These are phyloP conservation scores for Xenentodon cancila DNA, from an alignment of 2,797 vertebrate genomes.

Conservation along the genomic window DNA sequence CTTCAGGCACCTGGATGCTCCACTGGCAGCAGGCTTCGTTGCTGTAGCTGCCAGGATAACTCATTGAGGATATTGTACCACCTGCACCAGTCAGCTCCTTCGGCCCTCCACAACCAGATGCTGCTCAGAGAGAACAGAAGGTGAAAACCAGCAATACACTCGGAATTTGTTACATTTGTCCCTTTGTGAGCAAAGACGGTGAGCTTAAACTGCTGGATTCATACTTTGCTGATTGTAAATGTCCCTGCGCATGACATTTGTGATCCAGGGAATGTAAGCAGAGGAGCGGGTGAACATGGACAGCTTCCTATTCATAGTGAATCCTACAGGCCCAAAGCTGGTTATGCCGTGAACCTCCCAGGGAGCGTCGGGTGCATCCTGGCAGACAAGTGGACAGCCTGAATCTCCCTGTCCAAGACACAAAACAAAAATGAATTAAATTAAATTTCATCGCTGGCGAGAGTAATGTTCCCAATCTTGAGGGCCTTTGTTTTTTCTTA, in stretches of 20 bases:
- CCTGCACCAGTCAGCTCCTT: constrained; percentile 68
- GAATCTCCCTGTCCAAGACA: constrained; percentile 79
- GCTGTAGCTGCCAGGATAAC: constrained; percentile 73
- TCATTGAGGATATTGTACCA: constrained; percentile 78
- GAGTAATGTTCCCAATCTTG: neutral
- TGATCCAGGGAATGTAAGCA: constrained; percentile 81
- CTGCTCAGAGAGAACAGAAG: constrained; percentile 55
- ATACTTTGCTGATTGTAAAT: constrained; percentile 77
- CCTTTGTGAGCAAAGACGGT: constrained; percentile 19
- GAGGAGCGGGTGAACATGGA: constrained; percentile 83
- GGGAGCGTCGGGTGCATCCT: constrained; percentile 50
- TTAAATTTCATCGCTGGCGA: neutral
- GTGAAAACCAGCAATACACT: constrained; percentile 19
- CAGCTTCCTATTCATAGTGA: constrained; percentile 85
- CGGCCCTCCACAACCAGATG: constrained; percentile 79
- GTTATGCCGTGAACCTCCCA: constrained; percentile 85
- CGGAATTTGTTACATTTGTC: constrained; percentile 14
- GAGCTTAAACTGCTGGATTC: constrained; percentile 31
- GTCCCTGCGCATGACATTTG: constrained; percentile 77
- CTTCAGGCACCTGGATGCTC: constrained; percentile 75
- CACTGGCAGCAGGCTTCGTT: constrained; percentile 79
- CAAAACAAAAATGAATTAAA: neutral
- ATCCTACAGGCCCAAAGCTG: constrained; percentile 85
- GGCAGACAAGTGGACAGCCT: constrained; percentile 83
- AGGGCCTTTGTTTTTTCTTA: constrained; percentile 44